Conservation (phyloP, 2,113 vertebrate species). For the Hemicordylus capensis region DNA sequence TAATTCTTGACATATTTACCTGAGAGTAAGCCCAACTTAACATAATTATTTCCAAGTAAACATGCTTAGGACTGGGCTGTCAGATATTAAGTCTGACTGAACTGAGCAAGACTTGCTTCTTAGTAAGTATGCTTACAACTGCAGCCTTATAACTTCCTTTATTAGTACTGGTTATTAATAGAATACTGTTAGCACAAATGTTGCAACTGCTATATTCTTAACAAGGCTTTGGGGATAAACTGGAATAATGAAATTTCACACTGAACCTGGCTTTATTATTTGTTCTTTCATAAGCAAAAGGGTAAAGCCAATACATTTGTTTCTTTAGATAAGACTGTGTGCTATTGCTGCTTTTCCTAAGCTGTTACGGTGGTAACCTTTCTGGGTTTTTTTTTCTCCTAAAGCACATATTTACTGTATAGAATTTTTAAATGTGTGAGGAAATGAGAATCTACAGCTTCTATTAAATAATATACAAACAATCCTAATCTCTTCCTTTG, state of each 20-base stretch:
- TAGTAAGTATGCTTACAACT: neutral
- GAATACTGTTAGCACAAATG: neutral
- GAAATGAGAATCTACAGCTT: conserved; percentile 51
- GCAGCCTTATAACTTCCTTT: neutral
- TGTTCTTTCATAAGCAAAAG: neutral
- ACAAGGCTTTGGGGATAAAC: conserved; percentile 37
- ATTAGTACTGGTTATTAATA: neutral
- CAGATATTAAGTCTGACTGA: neutral
- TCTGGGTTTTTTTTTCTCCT: conserved; percentile 30
- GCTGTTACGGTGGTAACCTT: conserved; percentile 31
- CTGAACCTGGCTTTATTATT: neutral
- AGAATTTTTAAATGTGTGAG: conserved; percentile 45
- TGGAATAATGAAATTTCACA: conserved; percentile 3
- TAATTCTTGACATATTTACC: neutral
- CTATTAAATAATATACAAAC: conserved; percentile 57
- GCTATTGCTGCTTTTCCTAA: conserved; percentile 29
- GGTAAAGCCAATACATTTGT: neutral
- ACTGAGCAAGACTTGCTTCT: neutral
- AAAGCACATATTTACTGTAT: conserved; percentile 32
- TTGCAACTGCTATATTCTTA: neutral
- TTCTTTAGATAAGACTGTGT: neutral
- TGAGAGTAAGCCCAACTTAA: neutral
- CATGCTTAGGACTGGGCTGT: neutral
- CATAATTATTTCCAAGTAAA: neutral
- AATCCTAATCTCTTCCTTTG: conserved; percentile 16